Evolutionary conservation across 2,888 invertebrate species (phyloP).

Genomic region (Tipula lateralis): DNA sequence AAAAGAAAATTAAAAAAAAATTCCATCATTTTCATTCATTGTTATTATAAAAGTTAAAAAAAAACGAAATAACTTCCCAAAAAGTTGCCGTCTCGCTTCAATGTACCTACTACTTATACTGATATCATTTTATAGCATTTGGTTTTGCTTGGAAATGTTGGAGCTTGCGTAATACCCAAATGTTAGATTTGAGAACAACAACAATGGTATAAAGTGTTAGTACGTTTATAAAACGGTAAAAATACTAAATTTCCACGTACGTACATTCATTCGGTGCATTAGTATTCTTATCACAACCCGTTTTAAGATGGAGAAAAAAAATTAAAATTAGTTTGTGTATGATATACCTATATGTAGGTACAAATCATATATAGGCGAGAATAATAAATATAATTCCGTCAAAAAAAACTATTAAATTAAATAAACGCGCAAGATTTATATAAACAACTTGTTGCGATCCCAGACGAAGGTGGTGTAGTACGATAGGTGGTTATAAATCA

Average conservation of each 20-base stretch:
- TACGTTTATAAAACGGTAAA: not conserved
- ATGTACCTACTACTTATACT: not conserved
- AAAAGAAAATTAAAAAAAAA: not conserved
- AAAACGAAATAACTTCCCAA: not conserved
- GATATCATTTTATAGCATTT: not conserved
- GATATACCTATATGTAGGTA: not conserved
- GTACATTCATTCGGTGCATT: too few species aligned
- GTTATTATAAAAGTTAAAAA: slow-evolving; percentile 6
- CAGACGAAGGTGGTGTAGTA: not conserved
- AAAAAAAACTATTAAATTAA: not conserved
- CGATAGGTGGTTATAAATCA: not conserved
- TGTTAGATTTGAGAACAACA: not conserved
- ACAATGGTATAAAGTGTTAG: not conserved
- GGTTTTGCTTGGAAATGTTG: not conserved
- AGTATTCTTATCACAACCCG: not conserved
- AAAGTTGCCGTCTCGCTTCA: slow-evolving; percentile 8
- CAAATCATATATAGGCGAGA: not conserved
- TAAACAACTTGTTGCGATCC: not conserved
- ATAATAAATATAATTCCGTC: not conserved
- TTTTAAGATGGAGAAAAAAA: not conserved
- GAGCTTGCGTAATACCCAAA: not conserved
- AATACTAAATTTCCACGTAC: not conserved
- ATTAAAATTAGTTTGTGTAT: not conserved
- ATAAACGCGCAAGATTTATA: not conserved
- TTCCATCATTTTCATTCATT: slow-evolving; percentile 20